A percentile compares a stretch with the other conserved stretches of the same genome.
Conservation (phyloP, 2,888 invertebrate species). For the Hirtodrosophila histrioides region DNA sequence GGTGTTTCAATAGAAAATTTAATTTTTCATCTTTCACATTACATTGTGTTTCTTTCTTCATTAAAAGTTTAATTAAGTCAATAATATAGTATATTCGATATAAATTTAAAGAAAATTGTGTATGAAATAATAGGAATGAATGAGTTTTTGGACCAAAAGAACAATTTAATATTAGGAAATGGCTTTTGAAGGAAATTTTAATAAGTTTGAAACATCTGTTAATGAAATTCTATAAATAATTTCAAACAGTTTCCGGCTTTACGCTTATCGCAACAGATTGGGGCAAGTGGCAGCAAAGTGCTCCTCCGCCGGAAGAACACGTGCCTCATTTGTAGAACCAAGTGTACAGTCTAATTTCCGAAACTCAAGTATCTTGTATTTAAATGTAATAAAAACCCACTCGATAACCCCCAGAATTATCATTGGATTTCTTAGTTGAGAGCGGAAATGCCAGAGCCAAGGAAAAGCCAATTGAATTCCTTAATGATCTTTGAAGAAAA, state of each 20-base stretch:
- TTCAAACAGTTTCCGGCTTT: conserved; percentile 29
- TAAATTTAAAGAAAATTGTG: no score
- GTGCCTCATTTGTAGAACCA: conserved; percentile 32
- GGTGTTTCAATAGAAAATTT: no score
- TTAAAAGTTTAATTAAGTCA: no score
- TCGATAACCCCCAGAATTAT: conserved; percentile 48
- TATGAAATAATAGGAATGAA: no score
- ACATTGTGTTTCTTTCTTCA: no score
- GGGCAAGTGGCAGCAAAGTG: conserved; percentile 47
- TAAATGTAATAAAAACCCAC: conserved; percentile 5
- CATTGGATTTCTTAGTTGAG: conserved; percentile 9
- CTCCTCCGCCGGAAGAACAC: conserved; percentile 49
- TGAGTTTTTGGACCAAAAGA: no score
- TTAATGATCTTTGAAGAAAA: no score
- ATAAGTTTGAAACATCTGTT: neutral
- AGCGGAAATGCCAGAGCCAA: conserved; percentile 57
- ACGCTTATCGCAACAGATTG: conserved; percentile 24
- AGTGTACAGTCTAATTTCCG: conserved; percentile 11
- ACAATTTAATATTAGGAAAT: no score
- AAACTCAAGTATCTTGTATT: conserved; percentile 41
- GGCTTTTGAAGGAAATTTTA: neutral
- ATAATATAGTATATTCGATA: no score
- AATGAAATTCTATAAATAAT: conserved; percentile 32
- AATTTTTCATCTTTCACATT: no score
- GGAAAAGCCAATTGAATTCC: conserved; percentile 12